These are phyloP conservation scores for Arctocebus calabarensis DNA, from an alignment of 2,797 vertebrate species.

Conservation along the genomic window DNA sequence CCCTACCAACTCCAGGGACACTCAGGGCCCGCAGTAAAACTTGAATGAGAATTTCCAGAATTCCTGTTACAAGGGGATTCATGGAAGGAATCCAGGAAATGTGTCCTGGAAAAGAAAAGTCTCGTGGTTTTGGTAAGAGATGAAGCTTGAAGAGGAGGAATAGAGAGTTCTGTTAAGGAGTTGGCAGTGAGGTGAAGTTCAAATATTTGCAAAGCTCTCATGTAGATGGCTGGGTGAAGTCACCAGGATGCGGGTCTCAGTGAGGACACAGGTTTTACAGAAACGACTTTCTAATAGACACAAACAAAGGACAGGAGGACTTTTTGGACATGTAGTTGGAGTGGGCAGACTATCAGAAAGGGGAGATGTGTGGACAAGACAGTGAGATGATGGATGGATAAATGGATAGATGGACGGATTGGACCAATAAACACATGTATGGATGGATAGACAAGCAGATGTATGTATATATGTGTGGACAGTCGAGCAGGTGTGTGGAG, in stretches of 20 bases:
- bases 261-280: neutral
- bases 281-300: neutral
- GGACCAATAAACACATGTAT: too few species aligned
- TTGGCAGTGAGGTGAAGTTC: neutral
- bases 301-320: neutral
- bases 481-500: neutral
- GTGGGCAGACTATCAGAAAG: neutral
- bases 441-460: neutral
- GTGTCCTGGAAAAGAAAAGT: constrained; percentile 6
- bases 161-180: neutral
- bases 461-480: neutral
- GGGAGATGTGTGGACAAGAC: neutral
- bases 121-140: neutral
- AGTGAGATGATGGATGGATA: neutral
- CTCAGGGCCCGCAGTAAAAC: neutral
- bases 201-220: neutral
- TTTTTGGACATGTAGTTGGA: neutral
- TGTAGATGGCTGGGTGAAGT: neutral
- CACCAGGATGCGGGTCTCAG: neutral
- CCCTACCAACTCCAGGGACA: neutral
- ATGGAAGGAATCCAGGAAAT: neutral
- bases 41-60: neutral
- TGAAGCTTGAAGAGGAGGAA: neutral
- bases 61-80: neutral
- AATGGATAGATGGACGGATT: neutral